Conservation (phyloP, 1,140 invertebrate genomes). For the Amyelois transitella region DNA sequence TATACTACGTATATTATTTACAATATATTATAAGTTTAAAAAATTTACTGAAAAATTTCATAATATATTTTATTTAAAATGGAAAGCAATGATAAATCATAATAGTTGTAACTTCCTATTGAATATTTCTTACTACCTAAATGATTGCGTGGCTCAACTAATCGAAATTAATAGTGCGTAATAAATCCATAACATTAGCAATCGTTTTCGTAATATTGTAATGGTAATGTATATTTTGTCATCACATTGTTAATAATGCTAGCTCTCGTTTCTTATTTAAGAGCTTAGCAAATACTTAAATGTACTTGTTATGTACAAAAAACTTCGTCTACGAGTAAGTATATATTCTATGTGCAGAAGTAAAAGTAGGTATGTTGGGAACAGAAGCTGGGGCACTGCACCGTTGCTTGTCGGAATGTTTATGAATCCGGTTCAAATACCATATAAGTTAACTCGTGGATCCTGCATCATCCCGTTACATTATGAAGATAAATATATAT, state of each 20-base stretch:
- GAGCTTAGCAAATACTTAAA: not conserved
- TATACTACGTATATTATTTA: too few species aligned
- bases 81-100: too few species aligned
- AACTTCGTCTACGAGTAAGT: too few species aligned
- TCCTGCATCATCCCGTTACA: conserved; percentile 6
- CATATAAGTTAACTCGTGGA: conserved; percentile 4
- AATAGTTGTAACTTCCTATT: too few species aligned
- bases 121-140: too few species aligned
- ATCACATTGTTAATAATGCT: not conserved
- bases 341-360: not conserved
- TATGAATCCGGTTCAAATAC: conserved; percentile 27
- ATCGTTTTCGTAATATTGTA: conserved; percentile 1
- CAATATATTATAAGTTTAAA: too few species aligned
- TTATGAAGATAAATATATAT: conserved; percentile 1
- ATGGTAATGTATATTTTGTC: not conserved
- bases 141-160: not conserved
- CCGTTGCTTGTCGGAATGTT: conserved; percentile 28
- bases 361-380: conserved; percentile 5
- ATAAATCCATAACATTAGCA: not conserved
- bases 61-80: too few species aligned
- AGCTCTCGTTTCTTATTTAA: not conserved
- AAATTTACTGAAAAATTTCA: too few species aligned
- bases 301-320: too few species aligned
- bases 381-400: conserved; percentile 18
- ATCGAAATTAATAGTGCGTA: not conserved